Percentiles rank a stretch among this genome's conserved stretches.
Conservation (phyloP, 2,888 invertebrate genomes). For the Blomia tropicalis region DNA sequence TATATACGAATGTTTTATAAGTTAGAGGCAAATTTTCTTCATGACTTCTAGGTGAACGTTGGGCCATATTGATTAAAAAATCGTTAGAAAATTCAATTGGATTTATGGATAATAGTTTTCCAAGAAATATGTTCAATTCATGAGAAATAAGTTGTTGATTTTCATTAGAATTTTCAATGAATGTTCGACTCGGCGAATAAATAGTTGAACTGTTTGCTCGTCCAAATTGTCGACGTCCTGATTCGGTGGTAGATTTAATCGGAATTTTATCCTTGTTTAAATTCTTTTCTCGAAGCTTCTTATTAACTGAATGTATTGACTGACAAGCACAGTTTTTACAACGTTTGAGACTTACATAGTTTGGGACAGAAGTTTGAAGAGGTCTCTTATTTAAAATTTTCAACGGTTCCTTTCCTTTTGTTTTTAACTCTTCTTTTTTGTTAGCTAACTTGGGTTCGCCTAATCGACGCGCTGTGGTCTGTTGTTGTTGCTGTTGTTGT, state of each 20-base stretch:
- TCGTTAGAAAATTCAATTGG: background rate
- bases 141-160: background rate
- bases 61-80: background rate
- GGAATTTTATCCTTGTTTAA: background rate
- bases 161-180: background rate
- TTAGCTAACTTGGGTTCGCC: too few species aligned
- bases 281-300: slow-evolving; percentile 1
- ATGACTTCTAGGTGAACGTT: background rate
- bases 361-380: background rate
- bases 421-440: too few species aligned
- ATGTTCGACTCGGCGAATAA: background rate
- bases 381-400: too few species aligned
- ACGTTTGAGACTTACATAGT: background rate
- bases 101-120: background rate
- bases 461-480: too few species aligned
- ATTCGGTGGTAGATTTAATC: background rate
- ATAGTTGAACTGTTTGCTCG: slow-evolving; percentile 15
- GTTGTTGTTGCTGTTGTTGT: too few species aligned
- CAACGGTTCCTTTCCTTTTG: too few species aligned
- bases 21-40: background rate
- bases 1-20: background rate
- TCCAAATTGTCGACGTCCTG: background rate
- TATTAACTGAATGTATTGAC: background rate
- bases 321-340: background rate
- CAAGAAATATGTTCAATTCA: background rate